Evolutionary conservation across 2,113 vertebrate species (phyloP).

Genomic region (Circaetus cinerascens): DNA sequence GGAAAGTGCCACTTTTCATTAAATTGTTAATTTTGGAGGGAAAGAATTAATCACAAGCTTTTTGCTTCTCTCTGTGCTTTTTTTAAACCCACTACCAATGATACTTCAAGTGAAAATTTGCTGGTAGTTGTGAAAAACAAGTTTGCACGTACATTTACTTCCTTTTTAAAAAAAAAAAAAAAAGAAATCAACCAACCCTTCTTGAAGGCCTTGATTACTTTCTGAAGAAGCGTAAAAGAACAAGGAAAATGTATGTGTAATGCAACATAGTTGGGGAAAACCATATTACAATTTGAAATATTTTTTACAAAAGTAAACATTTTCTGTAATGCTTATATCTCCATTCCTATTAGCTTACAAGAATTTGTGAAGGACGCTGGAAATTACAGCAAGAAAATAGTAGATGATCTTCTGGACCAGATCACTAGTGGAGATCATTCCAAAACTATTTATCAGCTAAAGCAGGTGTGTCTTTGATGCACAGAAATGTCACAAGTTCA

Average conservation of each 20-base stretch:
- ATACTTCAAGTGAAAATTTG: background rate
- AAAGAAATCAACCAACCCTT: background rate
- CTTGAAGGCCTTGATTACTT: background rate
- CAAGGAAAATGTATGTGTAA: background rate
- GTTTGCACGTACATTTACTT: background rate
- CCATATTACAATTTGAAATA: background rate
- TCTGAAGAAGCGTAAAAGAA: background rate
- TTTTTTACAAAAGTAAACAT: background rate
- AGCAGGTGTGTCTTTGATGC: slow-evolving; percentile 74
- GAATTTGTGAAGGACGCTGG: slow-evolving; percentile 95
- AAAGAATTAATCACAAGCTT: background rate
- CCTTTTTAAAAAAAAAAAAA: background rate
- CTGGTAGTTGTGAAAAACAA: background rate
- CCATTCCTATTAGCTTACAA: slow-evolving; percentile 79
- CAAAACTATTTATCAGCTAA: slow-evolving; percentile 85
- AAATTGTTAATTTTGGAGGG: background rate
- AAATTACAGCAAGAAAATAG: slow-evolving; percentile 84
- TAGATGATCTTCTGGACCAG: slow-evolving; percentile 92
- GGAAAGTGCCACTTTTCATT: background rate
- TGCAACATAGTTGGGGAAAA: background rate
- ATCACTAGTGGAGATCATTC: slow-evolving; percentile 92
- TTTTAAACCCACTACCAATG: background rate
- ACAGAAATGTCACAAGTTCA: background rate
- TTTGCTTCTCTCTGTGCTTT: background rate
- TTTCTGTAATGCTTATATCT: background rate